Base-by-base conservation (phyloP, 2,888 invertebrate species). In the Cheiracanthium punctorium region DNA sequence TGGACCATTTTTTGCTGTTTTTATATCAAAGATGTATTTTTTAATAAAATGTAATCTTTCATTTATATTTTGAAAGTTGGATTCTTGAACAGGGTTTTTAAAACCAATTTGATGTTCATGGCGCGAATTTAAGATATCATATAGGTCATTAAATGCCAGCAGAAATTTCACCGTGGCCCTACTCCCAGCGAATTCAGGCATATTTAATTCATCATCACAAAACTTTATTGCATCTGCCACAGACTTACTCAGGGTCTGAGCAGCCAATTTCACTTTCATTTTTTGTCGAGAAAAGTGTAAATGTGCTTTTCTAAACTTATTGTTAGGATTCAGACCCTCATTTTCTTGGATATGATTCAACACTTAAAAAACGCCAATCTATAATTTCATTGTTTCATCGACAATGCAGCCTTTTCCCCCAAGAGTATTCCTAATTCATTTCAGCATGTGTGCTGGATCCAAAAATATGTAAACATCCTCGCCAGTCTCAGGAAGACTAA, bases 231-330 rank as follows among this genome's bases (percentile, higher is more conserved):
- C 67, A 74, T 69, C 81, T 8, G 74, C 74, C 5, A 81, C 69
- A 69, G 67, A 48, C 1, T 24, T 30, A 52, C 69, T 81, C 5
- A 74, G 32, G 14, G 43, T 29, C 17, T 81, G 81, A 0, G 52
- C 32, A 10, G 81, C 81, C 20, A 81, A 43, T n/a, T 28, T 20
- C 7, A 81, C 81, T 48, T 74, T 74, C 74, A 81, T 81, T 67
- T 74, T 74, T 2, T 74, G 29, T 33, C 32, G n/a, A 4, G n/a
- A 52, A 65, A 65, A 81, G 5, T 69, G n/a, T 17, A 81, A 28
- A 33, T 81, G 74, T 1, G 65, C n/a, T 14, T 12, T 17, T 28
- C 28, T 43, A 14, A 74, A 30, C 48, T 81, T 81, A 30, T 73
- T 81, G 17, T 32, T 48, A 2, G 41, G 28, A 20, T 41, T 12